Base-by-base conservation (phyloP, 2,113 vertebrate species). In the Heterotis niloticus region DNA sequence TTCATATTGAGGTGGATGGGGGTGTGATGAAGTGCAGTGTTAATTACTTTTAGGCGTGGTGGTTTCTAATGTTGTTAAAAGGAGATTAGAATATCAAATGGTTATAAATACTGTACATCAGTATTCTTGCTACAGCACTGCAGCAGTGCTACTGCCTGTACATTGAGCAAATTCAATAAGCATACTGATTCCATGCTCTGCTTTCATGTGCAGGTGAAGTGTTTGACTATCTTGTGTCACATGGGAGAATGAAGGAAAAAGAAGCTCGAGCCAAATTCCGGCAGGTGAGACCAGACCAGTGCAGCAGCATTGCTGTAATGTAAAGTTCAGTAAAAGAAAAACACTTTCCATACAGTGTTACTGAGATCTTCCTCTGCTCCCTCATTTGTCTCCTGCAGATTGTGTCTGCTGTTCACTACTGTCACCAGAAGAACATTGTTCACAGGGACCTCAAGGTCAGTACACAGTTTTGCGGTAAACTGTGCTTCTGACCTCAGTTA, bases 221-320 rank as follows among this genome's bases (percentile, higher is more conserved):
- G 81, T 96, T 96, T 18, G 95, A 96, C 90, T 96, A 96, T 94
- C 93, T 96, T 82, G 95, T 96, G 88, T 93, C 95, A 20, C 94
- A 95, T 0, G 95, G 95, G 84, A 92, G 95, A 77, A 96, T 96
- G 95, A 96, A 95, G 88, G 95, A 96, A 90, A 96, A 96, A 80
- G 95, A 96, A 80, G 95, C 95, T 1, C 87, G 95, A 83, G 87
- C 87, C 84, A 92, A 90, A 84, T 92, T 92, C 85, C 86, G 91
- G 87, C 91, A 92, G 87, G 91, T 92, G 84, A 72, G 89, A 54
- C 52, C 54, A 3, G 0, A 20, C 20, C 34, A n/a, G n/a, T 5
- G 5, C 23, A 56, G 52, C 71, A 14, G n/a, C 69, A 7, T 13
- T 24, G 5, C 26, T 73, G n/a, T 26, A 12, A 57, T 28, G 52